Conservation (phyloP, 2,888 invertebrate genomes). For the Agapetus fuscipes region DNA sequence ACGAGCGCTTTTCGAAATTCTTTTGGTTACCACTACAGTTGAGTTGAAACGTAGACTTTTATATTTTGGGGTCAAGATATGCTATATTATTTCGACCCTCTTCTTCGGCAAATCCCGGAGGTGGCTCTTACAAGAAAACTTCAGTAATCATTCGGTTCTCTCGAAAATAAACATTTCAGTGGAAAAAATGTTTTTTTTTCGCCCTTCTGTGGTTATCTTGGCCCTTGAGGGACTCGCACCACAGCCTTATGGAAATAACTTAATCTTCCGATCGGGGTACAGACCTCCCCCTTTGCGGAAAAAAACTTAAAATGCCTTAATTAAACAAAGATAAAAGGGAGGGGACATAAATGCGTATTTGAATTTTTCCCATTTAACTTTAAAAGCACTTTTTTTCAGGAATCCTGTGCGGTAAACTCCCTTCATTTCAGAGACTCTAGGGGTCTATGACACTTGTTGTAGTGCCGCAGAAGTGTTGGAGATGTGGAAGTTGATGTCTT, state of each 20-base stretch:
- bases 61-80: too few relatives aligned
- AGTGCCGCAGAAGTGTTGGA: too few relatives aligned
- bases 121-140: background rate
- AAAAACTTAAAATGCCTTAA: constrained; percentile 8
- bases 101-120: background rate
- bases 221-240: background rate
- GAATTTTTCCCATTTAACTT: constrained; percentile 14
- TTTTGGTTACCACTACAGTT: too few relatives aligned
- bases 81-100: constrained; percentile 1
- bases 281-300: background rate
- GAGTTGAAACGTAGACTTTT: too few relatives aligned
- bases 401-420: background rate
- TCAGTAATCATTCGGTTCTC: constrained; percentile 3
- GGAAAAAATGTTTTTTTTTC: too few relatives aligned
- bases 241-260: constrained; percentile 6
- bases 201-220: too few relatives aligned
- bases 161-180: constrained; percentile 2
- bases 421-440: too few relatives aligned
- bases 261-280: constrained; percentile 8
- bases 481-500: too few relatives aligned
- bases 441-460: too few relatives aligned
- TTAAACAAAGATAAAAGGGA: constrained; percentile 7
- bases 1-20: too few relatives aligned
- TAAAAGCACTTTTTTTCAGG: too few relatives aligned
- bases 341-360: constrained; percentile 6